phyloP scores from a whole-genome alignment of 1,140 invertebrate species.

The Procambarus clarkii region DNA sequence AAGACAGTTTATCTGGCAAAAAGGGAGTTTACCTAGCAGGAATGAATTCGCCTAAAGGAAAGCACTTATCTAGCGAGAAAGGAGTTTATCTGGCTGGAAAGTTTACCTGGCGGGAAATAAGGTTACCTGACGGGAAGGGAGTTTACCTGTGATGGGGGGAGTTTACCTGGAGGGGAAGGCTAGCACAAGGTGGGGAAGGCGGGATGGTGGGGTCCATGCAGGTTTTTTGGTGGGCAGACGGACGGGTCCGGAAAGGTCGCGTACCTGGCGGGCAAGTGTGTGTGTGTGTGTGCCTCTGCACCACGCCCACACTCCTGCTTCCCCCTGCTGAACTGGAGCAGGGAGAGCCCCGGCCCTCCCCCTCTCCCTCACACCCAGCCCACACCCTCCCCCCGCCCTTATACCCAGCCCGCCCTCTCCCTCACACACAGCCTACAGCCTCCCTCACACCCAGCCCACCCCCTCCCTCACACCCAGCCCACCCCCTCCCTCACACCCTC shows the following conservation, averaged over 20 bases:
- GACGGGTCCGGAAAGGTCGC: not conserved
- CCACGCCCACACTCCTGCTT: not conserved
- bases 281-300: not conserved
- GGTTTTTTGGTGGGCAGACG: not conserved
- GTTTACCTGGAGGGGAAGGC: not conserved
- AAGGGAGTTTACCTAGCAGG: too few species aligned
- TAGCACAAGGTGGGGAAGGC: not conserved
- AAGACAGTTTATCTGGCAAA: too few species aligned
- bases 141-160: too few species aligned
- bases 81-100: too few species aligned
- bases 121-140: not conserved
- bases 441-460: too few species aligned
- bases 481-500: too few species aligned
- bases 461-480: not conserved
- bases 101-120: too few species aligned
- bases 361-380: not conserved
- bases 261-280: not conserved
- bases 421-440: not conserved
- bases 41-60: too few species aligned
- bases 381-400: not conserved
- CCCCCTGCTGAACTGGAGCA: conserved; percentile 7
- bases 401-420: not conserved
- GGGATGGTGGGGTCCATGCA: conserved; percentile 5
- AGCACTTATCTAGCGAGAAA: too few species aligned
- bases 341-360: not conserved